Evolutionary conservation across 2,888 invertebrate genomes (phyloP).

Genomic region (Epistrophe eligans): DNA sequence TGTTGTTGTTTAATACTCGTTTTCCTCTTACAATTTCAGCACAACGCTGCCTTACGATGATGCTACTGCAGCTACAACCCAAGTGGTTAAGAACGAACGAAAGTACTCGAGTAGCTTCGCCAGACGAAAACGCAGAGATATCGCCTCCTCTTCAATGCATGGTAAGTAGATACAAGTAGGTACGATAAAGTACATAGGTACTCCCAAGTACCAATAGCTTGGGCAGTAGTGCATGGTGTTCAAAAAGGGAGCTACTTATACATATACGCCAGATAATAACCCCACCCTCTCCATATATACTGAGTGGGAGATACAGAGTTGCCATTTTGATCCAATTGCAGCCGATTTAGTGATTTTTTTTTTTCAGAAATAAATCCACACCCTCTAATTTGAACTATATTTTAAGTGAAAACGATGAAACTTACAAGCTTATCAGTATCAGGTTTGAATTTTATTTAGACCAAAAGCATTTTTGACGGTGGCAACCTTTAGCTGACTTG

Average conservation of each 20-base stretch:
- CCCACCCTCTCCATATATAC: background rate
- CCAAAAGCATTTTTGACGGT: background rate
- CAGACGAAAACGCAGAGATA: constrained; percentile 80
- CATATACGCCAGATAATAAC: constrained; percentile 2
- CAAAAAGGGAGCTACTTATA: constrained; percentile 39
- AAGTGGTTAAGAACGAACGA: constrained; percentile 69
- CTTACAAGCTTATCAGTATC: background rate
- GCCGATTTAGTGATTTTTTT: background rate
- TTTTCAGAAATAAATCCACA: background rate
- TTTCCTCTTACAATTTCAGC: constrained; percentile 53
- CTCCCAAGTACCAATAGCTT: background rate
- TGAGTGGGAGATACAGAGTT: background rate
- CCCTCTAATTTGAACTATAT: background rate
- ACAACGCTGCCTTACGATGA: constrained; percentile 62
- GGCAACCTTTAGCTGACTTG: background rate
- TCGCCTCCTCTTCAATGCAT: constrained; percentile 82
- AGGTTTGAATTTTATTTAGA: background rate
- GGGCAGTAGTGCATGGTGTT: constrained; percentile 35
- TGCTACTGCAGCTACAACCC: constrained; percentile 28
- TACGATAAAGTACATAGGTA: constrained; percentile 17
- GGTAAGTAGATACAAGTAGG: constrained; percentile 78
- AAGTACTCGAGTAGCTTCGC: constrained; percentile 74
- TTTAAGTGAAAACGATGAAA: background rate
- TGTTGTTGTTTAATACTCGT: constrained; percentile 45
- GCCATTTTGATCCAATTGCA: background rate